Conservation (phyloP, 2,113 vertebrate genomes). For the Callipepla squamata region DNA sequence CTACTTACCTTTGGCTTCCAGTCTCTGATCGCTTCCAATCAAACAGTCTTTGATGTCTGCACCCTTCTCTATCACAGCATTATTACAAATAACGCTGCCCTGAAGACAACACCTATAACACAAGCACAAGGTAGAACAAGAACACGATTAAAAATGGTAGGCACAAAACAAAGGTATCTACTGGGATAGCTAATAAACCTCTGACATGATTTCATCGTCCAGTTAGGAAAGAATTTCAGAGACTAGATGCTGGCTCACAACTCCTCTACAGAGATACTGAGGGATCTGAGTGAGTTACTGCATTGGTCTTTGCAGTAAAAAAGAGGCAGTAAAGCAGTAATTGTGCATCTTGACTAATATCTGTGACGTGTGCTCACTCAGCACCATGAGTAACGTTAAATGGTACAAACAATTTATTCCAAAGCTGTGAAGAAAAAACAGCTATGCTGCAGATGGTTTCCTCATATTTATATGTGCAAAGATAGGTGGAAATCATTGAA, state of each 20-base stretch:
- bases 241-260: neutral
- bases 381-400: neutral
- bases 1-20: constrained; percentile 89
- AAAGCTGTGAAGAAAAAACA: neutral
- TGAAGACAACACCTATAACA: constrained; percentile 89
- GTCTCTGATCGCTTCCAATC: constrained; percentile 87
- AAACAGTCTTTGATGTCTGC: constrained; percentile 95
- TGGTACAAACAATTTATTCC: neutral
- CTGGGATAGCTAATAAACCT: neutral
- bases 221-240: neutral
- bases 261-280: neutral
- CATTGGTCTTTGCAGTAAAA: neutral
- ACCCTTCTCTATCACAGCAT: constrained; percentile 89
- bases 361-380: neutral
- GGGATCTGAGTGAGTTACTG: neutral
- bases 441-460: neutral
- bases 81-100: constrained; percentile 93
- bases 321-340: neutral
- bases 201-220: neutral
- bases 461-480: neutral
- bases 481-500: neutral
- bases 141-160: neutral
- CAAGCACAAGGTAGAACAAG: constrained; percentile 18
- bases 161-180: neutral
- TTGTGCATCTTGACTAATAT: neutral